Conservation (phyloP, 2,113 vertebrate species). For the Pandion haliaetus region DNA sequence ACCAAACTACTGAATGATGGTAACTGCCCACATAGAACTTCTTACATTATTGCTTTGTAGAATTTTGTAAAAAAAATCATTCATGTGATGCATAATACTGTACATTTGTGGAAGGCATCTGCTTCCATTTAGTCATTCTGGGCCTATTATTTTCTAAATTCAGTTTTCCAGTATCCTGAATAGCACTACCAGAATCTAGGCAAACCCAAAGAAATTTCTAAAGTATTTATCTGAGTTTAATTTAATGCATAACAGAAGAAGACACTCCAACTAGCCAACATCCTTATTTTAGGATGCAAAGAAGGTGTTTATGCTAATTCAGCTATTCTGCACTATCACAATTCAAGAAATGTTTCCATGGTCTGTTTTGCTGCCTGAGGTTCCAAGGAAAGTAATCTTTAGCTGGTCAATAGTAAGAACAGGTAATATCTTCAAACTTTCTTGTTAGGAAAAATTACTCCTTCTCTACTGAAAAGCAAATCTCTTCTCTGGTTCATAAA, state of each 20-base stretch:
- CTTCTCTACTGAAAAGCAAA: neutral
- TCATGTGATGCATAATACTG: neutral
- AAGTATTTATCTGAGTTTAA: neutral
- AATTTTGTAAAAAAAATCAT: neutral
- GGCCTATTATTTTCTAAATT: neutral
- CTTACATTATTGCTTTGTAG: neutral
- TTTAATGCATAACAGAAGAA: no score
- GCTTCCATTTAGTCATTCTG: neutral
- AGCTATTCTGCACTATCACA: no score
- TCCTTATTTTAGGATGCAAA: no score
- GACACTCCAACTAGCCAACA: no score
- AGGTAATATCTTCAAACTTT: no score
- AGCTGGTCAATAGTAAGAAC: no score
- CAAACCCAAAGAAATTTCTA: neutral
- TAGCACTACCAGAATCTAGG: neutral
- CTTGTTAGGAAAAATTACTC: neutral
- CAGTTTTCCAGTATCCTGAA: neutral
- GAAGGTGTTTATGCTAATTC: no score
- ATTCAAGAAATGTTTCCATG: no score
- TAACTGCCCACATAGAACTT: neutral
- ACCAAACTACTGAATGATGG: neutral
- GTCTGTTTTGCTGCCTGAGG: no score
- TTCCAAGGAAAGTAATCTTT: no score
- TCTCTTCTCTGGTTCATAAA: neutral
- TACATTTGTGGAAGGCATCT: neutral